Evolutionary conservation across 2,888 invertebrate species (phyloP).

Genomic region (Noctua comes): DNA sequence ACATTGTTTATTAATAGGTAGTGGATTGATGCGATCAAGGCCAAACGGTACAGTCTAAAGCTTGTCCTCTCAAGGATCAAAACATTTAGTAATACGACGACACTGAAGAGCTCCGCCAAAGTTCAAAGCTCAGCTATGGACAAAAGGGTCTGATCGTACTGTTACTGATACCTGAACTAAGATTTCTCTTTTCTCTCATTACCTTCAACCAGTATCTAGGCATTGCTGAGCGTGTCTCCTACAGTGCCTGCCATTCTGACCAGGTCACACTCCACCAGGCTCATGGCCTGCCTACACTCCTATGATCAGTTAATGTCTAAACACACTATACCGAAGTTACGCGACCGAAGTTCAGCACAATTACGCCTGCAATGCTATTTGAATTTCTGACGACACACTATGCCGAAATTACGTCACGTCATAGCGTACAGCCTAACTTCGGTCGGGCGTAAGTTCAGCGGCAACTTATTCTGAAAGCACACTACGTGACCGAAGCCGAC

Average conservation of each 20-base stretch:
- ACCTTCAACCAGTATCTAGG: neutral
- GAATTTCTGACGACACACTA: too few relatives aligned
- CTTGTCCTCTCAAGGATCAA: neutral
- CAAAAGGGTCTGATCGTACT: neutral
- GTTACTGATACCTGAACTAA: neutral
- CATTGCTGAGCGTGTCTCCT: neutral
- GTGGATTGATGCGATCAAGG: neutral
- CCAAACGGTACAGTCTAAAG: neutral
- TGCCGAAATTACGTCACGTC: too few relatives aligned
- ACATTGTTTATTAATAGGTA: neutral
- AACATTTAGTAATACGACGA: neutral
- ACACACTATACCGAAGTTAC: too few relatives aligned
- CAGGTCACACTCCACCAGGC: neutral
- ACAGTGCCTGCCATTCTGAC: neutral
- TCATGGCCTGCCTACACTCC: neutral
- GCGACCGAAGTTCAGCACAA: too few relatives aligned
- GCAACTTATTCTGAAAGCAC: too few relatives aligned
- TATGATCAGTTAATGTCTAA: too few relatives aligned
- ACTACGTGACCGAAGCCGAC: too few relatives aligned
- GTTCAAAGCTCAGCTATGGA: neutral
- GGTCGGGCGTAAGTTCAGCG: too few relatives aligned
- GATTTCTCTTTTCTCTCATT: neutral
- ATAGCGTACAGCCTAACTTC: too few relatives aligned
- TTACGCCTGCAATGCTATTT: too few relatives aligned
- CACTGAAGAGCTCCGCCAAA: neutral